Evolutionary conservation across 2,888 invertebrate genomes (phyloP).

Genomic region (Troglohyphantes excavatus): DNA sequence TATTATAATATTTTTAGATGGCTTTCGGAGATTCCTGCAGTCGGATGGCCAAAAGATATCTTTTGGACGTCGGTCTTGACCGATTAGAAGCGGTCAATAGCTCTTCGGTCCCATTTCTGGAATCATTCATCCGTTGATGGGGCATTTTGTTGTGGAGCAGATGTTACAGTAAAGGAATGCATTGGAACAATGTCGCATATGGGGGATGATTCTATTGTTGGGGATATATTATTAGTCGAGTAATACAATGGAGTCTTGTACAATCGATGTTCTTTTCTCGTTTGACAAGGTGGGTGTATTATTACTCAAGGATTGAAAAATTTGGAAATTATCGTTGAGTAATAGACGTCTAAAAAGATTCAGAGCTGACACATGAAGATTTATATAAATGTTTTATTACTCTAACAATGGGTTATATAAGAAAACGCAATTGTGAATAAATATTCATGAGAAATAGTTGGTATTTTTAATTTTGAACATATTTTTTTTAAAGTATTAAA

Average conservation of each 20-base stretch:
- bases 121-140: constrained; percentile 17
- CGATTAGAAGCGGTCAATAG: constrained; percentile 53
- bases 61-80: constrained; percentile 34
- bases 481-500: no score
- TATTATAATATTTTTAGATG: constrained; percentile 41
- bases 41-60: no score
- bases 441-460: no score
- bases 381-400: no score
- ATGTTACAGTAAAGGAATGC: constrained; percentile 20
- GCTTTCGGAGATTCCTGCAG: not conserved
- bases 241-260: constrained; percentile 20
- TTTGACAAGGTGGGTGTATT: not conserved
- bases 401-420: no score
- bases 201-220: constrained; percentile 36
- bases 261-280: not conserved
- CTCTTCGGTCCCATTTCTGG: not conserved
- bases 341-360: no score
- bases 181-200: constrained; percentile 13
- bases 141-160: constrained; percentile 17
- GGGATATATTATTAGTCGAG: constrained; percentile 5
- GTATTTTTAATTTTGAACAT: no score
- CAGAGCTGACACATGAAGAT: no score
- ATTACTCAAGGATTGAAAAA: not conserved
- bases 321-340: no score
- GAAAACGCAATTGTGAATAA: no score